These are phyloP conservation scores for Palythoa heliodiscus DNA, from an alignment of 92 coral and sea anemone genomes.

Conservation along the genomic window DNA sequence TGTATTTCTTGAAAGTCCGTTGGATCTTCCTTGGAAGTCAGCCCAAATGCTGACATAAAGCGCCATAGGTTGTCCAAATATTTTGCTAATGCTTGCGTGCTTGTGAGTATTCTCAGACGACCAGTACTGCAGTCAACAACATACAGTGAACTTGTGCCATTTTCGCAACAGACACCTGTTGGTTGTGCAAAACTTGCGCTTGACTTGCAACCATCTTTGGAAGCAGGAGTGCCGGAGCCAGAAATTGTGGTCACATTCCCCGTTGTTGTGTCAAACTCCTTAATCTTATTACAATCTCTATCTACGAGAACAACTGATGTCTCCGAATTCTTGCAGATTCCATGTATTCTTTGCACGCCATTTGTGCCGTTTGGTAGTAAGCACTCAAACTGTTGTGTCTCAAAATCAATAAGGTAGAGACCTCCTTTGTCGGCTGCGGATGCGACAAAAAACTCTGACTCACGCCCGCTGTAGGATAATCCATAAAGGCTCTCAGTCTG, in stretches of 20 bases:
- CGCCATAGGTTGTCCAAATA: no score
- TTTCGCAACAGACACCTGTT: constrained; percentile 61
- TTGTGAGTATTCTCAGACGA: no score
- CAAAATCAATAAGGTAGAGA: constrained; percentile 42
- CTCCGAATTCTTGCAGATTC: constrained; percentile 24
- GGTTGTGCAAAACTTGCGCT: constrained; percentile 63
- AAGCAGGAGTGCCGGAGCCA: constrained; percentile 24
- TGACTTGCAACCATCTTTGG: constrained; percentile 61
- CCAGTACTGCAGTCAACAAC: constrained; percentile 54
- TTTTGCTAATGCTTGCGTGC: no score
- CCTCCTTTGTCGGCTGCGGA: constrained; percentile 50
- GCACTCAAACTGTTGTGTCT: constrained; percentile 16
- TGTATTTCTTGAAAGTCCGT: no score
- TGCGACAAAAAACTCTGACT: constrained; percentile 15
- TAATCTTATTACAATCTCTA: constrained; percentile 14
- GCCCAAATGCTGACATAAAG: no score
- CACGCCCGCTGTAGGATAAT: constrained; percentile 15
- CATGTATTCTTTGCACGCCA: constrained; percentile 20
- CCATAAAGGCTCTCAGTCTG: constrained; percentile 4
- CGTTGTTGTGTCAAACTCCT: constrained; percentile 16
- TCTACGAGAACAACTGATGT: constrained; percentile 25
- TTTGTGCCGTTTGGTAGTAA: constrained; percentile 5
- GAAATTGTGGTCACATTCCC: constrained; percentile 8
- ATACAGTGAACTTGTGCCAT: constrained; percentile 50
- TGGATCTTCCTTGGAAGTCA: no score